A percentile compares a stretch with the other conserved stretches of the same genome.
Evolutionary conservation across 92 coral and sea anemone species (phyloP).

Genomic region (Porites cylindrica): DNA sequence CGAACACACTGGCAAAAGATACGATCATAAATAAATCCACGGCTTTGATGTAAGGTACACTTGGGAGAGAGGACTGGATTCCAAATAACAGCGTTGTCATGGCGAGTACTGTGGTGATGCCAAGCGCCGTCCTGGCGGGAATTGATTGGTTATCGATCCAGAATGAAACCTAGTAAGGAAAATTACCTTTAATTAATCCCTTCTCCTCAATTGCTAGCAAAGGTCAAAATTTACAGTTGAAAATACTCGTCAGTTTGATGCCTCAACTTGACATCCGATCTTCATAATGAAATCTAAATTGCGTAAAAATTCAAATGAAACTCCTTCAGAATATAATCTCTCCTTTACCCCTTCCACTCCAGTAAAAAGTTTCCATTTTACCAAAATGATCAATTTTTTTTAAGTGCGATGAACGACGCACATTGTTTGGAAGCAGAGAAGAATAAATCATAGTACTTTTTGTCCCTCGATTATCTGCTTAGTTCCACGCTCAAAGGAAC

Average conservation of each 20-base stretch:
- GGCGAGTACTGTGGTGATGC: slow-evolving; percentile 80
- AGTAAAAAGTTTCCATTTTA: too few species aligned
- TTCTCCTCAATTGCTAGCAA: background rate
- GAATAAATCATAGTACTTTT: too few species aligned
- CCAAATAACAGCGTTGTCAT: slow-evolving; percentile 80
- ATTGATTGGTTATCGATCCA: slow-evolving; percentile 77
- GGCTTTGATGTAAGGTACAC: slow-evolving; percentile 80
- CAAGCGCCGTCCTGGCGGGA: slow-evolving; percentile 82
- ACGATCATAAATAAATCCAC: slow-evolving; percentile 76
- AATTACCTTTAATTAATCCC: background rate
- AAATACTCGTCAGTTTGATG: background rate
- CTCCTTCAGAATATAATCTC: too few species aligned
- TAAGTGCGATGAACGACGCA: too few species aligned
- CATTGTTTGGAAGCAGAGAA: too few species aligned
- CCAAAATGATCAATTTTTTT: too few species aligned
- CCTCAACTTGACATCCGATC: too few species aligned
- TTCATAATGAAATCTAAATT: too few species aligned
- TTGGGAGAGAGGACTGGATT: slow-evolving; percentile 70
- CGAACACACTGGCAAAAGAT: slow-evolving; percentile 72
- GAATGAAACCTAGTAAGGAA: slow-evolving; percentile 58
- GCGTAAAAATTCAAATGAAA: too few species aligned
- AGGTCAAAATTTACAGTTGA: background rate
- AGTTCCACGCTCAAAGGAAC: too few species aligned
- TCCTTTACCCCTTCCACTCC: too few species aligned
- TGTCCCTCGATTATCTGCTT: too few species aligned